Evolutionary conservation across 2,113 vertebrate genomes (phyloP).

Genomic region (Ardeotis arabs): DNA sequence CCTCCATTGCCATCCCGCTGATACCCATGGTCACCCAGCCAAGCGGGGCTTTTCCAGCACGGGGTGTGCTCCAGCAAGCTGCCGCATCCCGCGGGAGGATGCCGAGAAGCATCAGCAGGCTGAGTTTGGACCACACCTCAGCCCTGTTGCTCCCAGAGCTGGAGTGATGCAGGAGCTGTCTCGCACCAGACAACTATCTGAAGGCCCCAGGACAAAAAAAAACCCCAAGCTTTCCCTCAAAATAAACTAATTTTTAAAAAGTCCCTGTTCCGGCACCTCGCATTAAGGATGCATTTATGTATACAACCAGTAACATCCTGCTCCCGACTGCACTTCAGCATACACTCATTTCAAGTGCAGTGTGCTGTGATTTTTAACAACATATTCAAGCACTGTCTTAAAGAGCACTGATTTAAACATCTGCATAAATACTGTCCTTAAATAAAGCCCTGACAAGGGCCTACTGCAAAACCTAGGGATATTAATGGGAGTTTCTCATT

Average conservation of each 20-base stretch:
- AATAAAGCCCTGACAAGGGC: not conserved
- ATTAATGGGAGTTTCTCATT: not conserved
- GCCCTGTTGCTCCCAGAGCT: not conserved
- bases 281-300: not conserved
- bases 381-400: not conserved
- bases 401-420: not conserved
- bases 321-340: not conserved
- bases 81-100: not conserved
- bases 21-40: not conserved
- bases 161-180: not conserved
- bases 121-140: not conserved
- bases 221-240: not conserved
- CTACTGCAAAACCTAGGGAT: not conserved
- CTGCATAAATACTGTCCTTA: not conserved
- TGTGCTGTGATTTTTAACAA: not conserved
- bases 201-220: not conserved
- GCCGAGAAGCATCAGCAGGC: not conserved
- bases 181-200: not conserved
- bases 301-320: fast-evolving
- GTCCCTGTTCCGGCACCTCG: not conserved
- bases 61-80: not conserved
- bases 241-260: not conserved
- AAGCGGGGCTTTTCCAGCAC: not conserved
- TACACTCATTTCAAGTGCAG: not conserved
- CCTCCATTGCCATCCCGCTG: not conserved